Base-by-base conservation (phyloP, 1,140 invertebrate genomes). In the Harpegnathos saltator region DNA sequence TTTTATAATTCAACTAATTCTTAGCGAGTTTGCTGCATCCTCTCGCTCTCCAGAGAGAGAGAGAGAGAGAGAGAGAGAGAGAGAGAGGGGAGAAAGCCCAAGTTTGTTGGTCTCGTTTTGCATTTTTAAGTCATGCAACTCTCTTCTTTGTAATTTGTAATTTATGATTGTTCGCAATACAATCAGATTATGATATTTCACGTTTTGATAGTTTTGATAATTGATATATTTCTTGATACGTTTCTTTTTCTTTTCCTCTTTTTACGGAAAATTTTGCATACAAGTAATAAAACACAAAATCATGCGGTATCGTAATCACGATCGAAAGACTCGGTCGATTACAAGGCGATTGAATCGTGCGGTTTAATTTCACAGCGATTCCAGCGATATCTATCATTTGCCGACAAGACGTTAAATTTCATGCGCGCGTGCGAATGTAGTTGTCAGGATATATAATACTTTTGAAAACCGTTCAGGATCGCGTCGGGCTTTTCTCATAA, bases 381-480 rank as follows among this genome's bases (percentile, higher is more conserved):
- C 38, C 4, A 44, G 38, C 38, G 38, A 44, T 44, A 44, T 44
- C 38, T 9, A 44, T 44, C 38, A 44, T 44, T 44, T 44, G 38
- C 38, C 38, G 11, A 11, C 38, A 11, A 44, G 38, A 44, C 9
- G 38, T 44, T 44, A 44, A 44, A 44, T 9, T 44, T 9, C 7
- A 9, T 0, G 7, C 38, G 38, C 38, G 38, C 38, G 74, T 33
- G 12, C n/a, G n/a, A n/a, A n/a, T 14, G 4, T 5, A 61, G 22
- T 33, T 72, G 56, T 22, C 33, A 63, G 71, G 71, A 75, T 54
- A 59, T 50, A 78, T 77, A 66, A 83, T 77, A 75, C 26, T 78
- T 83, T 83, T 78, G 50, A 83, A 59, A 59, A 74, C 3, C 58
- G 38, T 71, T 65, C 56, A 59, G 44, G 56, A 62, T 58, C 75